Evolutionary conservation across 2,888 invertebrate species (phyloP).

Genomic region (Dendrolimus pini): DNA sequence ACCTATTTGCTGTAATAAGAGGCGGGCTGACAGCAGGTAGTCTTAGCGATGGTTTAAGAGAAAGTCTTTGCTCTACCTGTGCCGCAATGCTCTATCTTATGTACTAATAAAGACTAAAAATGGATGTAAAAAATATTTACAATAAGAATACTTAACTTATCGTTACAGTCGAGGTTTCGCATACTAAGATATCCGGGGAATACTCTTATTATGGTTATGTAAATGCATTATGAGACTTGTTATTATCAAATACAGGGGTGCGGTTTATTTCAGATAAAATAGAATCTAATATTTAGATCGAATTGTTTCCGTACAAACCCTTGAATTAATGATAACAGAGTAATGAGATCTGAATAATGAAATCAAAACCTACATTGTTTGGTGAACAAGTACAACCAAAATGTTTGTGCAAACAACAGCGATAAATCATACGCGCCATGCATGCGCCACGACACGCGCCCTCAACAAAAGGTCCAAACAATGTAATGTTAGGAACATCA

Average conservation of each 20-base stretch:
- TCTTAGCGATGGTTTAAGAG: too few species aligned
- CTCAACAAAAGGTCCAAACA: constrained; percentile 32
- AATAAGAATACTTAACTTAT: too few species aligned
- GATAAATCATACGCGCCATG: constrained; percentile 31
- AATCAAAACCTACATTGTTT: constrained; percentile 46
- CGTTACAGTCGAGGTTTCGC: too few species aligned
- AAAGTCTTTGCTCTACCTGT: too few species aligned
- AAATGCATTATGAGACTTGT: neutral
- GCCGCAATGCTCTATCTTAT: too few species aligned
- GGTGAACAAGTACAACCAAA: constrained; percentile 18
- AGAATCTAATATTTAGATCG: neutral
- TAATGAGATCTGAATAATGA: constrained; percentile 28
- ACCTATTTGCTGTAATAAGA: too few species aligned
- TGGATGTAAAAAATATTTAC: too few species aligned
- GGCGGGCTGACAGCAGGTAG: too few species aligned
- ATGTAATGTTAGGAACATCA: constrained; percentile 40
- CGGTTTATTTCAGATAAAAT: neutral
- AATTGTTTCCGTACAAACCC: neutral
- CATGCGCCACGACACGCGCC: constrained; percentile 14
- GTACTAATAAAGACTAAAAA: too few species aligned
- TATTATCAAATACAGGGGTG: neutral
- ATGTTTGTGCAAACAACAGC: constrained; percentile 20
- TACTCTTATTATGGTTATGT: too few species aligned
- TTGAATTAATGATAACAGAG: constrained; percentile 12
- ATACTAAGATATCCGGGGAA: too few species aligned